These are phyloP conservation scores for Hipposideros larvatus DNA, from an alignment of 2,797 vertebrate species.

Conservation along the genomic window DNA sequence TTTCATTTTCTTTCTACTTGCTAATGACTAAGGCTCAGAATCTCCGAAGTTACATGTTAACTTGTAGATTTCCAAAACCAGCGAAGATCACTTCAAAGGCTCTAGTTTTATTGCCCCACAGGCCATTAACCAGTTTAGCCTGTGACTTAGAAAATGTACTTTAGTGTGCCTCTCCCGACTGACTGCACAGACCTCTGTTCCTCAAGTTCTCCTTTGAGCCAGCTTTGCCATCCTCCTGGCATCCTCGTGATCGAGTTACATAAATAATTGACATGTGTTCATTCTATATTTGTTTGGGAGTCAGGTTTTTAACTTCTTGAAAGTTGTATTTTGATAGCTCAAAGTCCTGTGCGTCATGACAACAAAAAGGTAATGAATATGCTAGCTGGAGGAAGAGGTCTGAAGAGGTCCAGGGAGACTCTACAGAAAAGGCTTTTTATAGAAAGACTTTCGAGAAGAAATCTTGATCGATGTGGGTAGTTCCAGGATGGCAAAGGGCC, in stretches of 20 bases:
- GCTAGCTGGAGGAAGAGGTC: not conserved
- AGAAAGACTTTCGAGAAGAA: not conserved
- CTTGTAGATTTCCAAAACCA: not conserved
- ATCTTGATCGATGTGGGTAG: not conserved
- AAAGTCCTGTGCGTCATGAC: not conserved
- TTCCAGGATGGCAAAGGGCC: not conserved
- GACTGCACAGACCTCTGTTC: not conserved
- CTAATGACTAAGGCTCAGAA: not conserved
- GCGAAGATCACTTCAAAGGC: not conserved
- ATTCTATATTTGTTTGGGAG: not conserved
- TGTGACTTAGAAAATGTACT: not conserved
- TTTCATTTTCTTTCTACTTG: not conserved
- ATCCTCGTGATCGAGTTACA: not conserved
- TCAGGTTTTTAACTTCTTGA: not conserved
- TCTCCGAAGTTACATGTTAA: not conserved
- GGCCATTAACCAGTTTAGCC: not conserved
- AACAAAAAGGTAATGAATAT: not conserved
- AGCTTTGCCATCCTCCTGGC: not conserved
- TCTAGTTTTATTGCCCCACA: not conserved
- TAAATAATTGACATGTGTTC: not conserved
- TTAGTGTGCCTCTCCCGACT: not conserved
- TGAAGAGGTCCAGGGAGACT: not conserved
- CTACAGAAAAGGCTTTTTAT: not conserved
- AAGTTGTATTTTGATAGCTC: not conserved
- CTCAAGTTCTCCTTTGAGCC: not conserved